Evolutionary conservation across 2,888 invertebrate genomes (phyloP), one percentile per base, ranked within the genome.

Genomic region (Pteria penguin): DNA sequence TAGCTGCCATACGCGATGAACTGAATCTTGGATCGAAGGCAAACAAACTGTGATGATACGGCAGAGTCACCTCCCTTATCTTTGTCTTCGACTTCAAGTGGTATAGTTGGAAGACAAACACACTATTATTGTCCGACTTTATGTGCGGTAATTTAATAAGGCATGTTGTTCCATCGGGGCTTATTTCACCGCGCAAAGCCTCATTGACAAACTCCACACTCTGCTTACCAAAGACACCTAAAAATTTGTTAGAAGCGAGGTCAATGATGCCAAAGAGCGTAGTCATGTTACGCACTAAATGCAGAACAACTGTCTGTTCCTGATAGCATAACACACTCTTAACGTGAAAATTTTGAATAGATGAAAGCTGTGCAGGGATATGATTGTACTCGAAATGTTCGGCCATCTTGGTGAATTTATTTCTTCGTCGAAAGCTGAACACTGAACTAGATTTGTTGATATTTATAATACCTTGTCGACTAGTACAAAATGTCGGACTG

Each of bases 361-460:
- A 91, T 0, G 91, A 91, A 76, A 92, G 85, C 80, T 92, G 92
- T 18, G 92, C 92, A 14, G 92, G 92, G 62, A 92, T 91, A 82
- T 92, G 91, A 84, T 92, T 92, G 87, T 92, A 92, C 76, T 92
- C 92, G 79, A 92, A 92, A 85, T 92, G 92, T 82, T 92, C 91
- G 0, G 91, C 91, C 91, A 92, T 91, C 82, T 91, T 91, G 18
- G 91, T 89, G 82, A 92, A 91, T 79, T 91, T 91, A 81, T 88
- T 88, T 58, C 89, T 85, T 69, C 91, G 84, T 60, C 91, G 80
- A 82, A 91, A 91, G 72, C 90, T 88, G 84, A 91, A 92, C 73
- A 91, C 82, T 18, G 90, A 87, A 29, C 86, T 87, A 8, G 88
- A 86, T 80, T 90, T 91, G 84, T 88, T 90, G 80, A 91, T 89